These are phyloP conservation scores for Myotis pilosus DNA, from an alignment of 2,797 vertebrate genomes.

Conservation along the genomic window DNA sequence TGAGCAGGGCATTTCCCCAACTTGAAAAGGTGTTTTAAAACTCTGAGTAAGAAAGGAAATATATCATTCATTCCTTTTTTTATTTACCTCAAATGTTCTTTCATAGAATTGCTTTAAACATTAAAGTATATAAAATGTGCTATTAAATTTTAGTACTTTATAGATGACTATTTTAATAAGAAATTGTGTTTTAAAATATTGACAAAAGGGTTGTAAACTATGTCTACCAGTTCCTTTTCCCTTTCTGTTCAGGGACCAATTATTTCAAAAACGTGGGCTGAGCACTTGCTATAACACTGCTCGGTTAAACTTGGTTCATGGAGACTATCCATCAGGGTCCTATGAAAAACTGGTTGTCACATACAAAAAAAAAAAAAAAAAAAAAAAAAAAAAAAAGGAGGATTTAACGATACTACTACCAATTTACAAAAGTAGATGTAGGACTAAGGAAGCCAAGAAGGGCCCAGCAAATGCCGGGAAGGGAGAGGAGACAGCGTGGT, in stretches of 20 bases:
- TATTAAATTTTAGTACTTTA: slow-evolving; percentile 42
- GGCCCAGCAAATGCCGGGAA: not conserved
- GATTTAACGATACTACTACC: not conserved
- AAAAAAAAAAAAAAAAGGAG: not conserved
- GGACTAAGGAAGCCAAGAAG: not conserved
- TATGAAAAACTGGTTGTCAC: not conserved
- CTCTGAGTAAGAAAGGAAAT: not conserved
- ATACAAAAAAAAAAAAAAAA: not conserved
- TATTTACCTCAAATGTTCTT: not conserved
- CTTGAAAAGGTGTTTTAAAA: not conserved
- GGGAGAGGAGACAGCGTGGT: not conserved
- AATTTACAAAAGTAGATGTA: not conserved
- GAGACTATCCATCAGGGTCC: not conserved
- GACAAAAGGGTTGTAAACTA: not conserved
- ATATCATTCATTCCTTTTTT: not conserved
- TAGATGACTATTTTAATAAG: slow-evolving; percentile 17
- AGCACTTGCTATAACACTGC: not conserved
- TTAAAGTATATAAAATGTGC: slow-evolving; percentile 50
- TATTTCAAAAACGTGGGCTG: not conserved
- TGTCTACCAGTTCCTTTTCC: slow-evolving; percentile 1
- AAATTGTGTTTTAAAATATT: slow-evolving; percentile 42
- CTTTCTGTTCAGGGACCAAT: not conserved
- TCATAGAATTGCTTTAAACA: slow-evolving; percentile 15
- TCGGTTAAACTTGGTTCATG: not conserved
- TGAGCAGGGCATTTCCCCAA: slow-evolving; percentile 1